phyloP scores from a whole-genome alignment of 2,888 invertebrate species.

The Caenorhabditis sinica region DNA sequence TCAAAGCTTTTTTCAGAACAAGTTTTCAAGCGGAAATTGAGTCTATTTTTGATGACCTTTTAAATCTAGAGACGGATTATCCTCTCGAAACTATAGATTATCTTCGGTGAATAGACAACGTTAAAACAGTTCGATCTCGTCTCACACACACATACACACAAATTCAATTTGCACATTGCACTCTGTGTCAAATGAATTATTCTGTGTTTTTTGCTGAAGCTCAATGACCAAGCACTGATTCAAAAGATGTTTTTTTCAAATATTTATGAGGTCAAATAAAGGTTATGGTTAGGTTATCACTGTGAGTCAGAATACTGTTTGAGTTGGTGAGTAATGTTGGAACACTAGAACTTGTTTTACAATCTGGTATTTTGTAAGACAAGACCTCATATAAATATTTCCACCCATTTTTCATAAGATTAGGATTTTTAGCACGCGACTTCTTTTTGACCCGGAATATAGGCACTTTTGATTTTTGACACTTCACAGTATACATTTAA shows the following conservation, averaged over 20 bases:
- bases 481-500: too few species aligned
- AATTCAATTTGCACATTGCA: conserved; percentile 15
- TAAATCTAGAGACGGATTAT: neutral
- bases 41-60: neutral
- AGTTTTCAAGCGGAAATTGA: conserved; percentile 25
- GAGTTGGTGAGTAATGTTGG: neutral
- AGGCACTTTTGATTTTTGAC: too few species aligned
- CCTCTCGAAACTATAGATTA: neutral
- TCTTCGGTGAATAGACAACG: neutral
- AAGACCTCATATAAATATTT: too few species aligned
- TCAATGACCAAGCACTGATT: conserved; percentile 40
- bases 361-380: too few species aligned
- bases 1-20: conserved; percentile 15
- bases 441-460: too few species aligned
- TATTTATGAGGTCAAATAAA: neutral
- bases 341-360: too few species aligned
- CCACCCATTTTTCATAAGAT: too few species aligned
- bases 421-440: too few species aligned
- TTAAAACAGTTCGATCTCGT: too few species aligned
- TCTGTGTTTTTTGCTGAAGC: neutral
- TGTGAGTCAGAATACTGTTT: neutral
- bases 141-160: neutral
- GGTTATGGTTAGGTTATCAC: neutral
- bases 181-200: conserved; percentile 14
- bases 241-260: too few species aligned